Evolutionary conservation across 2,888 invertebrate genomes (phyloP).

Genomic region (Phortica okadai): DNA sequence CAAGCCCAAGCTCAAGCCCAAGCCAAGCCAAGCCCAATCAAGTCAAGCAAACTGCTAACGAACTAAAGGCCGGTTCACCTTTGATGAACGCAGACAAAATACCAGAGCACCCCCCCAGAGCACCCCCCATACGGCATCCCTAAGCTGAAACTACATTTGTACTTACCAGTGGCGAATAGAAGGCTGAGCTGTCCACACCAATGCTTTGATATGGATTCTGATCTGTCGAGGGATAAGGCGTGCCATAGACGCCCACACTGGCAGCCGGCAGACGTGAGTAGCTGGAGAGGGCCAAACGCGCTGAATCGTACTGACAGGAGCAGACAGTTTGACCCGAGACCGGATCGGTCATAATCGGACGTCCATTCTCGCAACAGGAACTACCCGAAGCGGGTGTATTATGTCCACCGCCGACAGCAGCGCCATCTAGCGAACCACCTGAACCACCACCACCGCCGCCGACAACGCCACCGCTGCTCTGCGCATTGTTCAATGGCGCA

Average conservation of each 20-base stretch:
- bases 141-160: slow-evolving; percentile 44
- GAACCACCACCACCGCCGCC: slow-evolving; percentile 46
- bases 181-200: slow-evolving; percentile 94
- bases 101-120: neutral
- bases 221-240: slow-evolving; percentile 92
- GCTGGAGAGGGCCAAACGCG: slow-evolving; percentile 87
- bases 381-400: slow-evolving; percentile 51
- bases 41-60: neutral
- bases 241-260: slow-evolving; percentile 88
- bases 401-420: slow-evolving; percentile 50
- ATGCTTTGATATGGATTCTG: slow-evolving; percentile 96
- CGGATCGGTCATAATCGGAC: slow-evolving; percentile 94
- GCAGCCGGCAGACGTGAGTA: slow-evolving; percentile 88
- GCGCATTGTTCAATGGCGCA: slow-evolving; percentile 21
- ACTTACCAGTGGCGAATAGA: slow-evolving; percentile 96
- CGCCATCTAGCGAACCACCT: slow-evolving; percentile 62
- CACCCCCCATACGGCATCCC: neutral
- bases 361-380: slow-evolving; percentile 92
- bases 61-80: neutral
- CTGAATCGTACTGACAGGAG: slow-evolving; percentile 95
- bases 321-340: slow-evolving; percentile 95
- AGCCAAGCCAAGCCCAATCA: neutral
- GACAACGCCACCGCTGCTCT: slow-evolving; percentile 41
- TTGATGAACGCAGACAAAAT: slow-evolving; percentile 1
- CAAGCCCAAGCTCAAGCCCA: neutral